Evolutionary conservation across 2,113 vertebrate genomes (phyloP), one percentile per base, ranked within the genome.

Genomic region (Nibea albiflora): DNA sequence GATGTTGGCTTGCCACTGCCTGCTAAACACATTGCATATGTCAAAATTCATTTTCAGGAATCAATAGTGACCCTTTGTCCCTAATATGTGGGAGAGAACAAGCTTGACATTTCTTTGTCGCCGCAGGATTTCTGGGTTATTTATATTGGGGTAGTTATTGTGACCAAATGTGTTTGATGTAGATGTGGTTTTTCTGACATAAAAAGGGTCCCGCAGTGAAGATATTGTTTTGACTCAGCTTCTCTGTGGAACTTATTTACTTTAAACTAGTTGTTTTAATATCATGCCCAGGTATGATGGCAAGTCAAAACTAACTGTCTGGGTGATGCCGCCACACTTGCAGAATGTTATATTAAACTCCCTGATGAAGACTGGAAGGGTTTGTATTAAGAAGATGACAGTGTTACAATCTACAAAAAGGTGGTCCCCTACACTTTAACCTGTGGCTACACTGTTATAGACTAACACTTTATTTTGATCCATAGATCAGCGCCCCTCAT

Each of bases 21-120:
- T 81, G 87, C 77, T 67, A 84, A 82, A 85, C 50, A 69, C 64
- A 69, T 44, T 57, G 66, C 66, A 74, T 78, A 82, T 78, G 89
- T 92, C 89, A 91, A 88, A 80, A 84, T 87, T 78, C 57, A 83
- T 88, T 81, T 75, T 63, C 46, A 79, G 46, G 39, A 87, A 92
- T 90, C 89, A 83, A 90, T 85, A 67, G 57, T 75, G 84, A 87
- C 82, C 81, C 73, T 91, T 88, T 91, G 76, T 66, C 81, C 80
- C 42, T 8, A 76, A 64, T 80, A 64, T 60, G 73, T 76, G 50
- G 62, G 76, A 88, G 57, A 83, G 74, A n/a, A 58, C 42, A 69
- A 44, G 76, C 49, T 20, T 68, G 60, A 80, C 69, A 76, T 50
- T 62, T 81, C 64, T 39, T 1, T 53, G 62, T 88, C 69, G 11